Conservation (phyloP, 1,140 invertebrate genomes). For the Microplitis demolitor region DNA sequence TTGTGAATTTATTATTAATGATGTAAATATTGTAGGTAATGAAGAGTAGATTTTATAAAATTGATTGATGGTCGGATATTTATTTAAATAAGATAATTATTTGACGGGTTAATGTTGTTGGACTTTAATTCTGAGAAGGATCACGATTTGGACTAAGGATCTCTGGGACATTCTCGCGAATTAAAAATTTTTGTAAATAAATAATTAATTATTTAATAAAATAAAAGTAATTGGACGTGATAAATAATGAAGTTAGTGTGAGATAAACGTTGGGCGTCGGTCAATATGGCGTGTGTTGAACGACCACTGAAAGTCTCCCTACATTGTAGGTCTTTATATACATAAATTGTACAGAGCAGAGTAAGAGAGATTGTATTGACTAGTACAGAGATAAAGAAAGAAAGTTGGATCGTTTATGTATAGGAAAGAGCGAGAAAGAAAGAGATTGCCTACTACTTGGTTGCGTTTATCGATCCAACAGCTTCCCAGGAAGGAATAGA, state of each 20-base stretch:
- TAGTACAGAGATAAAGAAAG: background rate
- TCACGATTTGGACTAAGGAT: no score
- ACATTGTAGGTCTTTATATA: background rate
- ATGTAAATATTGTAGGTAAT: no score
- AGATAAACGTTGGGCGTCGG: conserved; percentile 1
- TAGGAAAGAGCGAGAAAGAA: background rate
- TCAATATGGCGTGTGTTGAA: conserved; percentile 15
- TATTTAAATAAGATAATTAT: background rate
- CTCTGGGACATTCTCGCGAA: no score
- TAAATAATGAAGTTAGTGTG: background rate
- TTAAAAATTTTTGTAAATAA: no score
- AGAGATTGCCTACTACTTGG: background rate
- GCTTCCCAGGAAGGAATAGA: conserved; percentile 29
- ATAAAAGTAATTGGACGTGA: background rate
- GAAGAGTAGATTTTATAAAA: no score
- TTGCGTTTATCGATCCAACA: conserved; percentile 45
- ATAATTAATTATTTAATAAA: background rate
- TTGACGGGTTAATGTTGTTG: no score
- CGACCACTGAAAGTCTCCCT: background rate
- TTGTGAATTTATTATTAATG: no score
- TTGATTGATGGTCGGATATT: no score
- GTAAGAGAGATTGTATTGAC: background rate
- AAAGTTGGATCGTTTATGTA: background rate
- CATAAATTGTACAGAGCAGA: no score
- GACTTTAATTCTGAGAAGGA: no score